A percentile compares a stretch with the other conserved stretches of the same genome.
These are phyloP conservation scores for Helarctos malayanus DNA, from an alignment of 2,797 vertebrate genomes.

Conservation along the genomic window DNA sequence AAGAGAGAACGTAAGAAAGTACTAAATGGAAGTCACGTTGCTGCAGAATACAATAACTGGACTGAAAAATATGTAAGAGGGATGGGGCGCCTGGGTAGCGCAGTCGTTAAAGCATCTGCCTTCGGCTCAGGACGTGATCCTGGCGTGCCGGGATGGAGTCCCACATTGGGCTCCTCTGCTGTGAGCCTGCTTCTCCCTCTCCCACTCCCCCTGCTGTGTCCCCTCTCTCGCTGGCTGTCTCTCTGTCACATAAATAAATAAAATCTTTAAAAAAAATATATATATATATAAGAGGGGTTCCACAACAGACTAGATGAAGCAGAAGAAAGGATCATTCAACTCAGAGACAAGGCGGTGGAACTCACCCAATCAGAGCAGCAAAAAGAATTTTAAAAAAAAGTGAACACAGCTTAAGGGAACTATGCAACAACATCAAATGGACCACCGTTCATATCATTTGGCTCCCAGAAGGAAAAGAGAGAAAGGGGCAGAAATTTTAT, in stretches of 20 bases:
- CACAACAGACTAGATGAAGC: neutral
- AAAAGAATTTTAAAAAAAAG: neutral
- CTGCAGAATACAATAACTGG: neutral
- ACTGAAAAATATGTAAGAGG: neutral
- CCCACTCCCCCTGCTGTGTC: too few relatives aligned
- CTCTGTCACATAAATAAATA: too few relatives aligned
- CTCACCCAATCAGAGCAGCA: neutral
- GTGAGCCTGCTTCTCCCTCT: too few relatives aligned
- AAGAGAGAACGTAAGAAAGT: neutral
- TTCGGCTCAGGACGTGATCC: too few relatives aligned
- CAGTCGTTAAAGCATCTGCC: too few relatives aligned
- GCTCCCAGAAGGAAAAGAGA: neutral
- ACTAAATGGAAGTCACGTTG: neutral
- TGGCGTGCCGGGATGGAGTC: too few relatives aligned
- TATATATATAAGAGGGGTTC: neutral
- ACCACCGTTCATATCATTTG: neutral
- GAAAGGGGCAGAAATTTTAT: neutral
- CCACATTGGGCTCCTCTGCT: too few relatives aligned
- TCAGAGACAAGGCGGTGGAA: neutral
- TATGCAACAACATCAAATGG: neutral
- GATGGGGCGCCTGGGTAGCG: too few relatives aligned
- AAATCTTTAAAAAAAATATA: too few relatives aligned
- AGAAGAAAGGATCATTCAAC: neutral
- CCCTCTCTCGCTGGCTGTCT: too few relatives aligned
- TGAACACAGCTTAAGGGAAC: neutral